Conservation (phyloP, 2,888 invertebrate species). For the Stegophylla sp. region DNA sequence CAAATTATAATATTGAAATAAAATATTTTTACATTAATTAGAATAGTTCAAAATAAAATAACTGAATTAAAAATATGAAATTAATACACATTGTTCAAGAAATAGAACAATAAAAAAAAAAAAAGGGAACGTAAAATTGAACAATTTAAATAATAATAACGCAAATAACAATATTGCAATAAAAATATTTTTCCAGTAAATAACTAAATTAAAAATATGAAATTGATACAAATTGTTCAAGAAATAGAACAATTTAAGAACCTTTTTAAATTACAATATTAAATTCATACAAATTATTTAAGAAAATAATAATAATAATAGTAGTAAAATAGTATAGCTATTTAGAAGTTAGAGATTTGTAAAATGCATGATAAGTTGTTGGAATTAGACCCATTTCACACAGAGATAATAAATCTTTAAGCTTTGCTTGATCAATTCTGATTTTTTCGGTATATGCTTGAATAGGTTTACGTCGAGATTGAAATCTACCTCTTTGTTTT, state of each 20-base stretch:
- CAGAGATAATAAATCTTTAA: neutral
- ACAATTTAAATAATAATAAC: too few relatives aligned
- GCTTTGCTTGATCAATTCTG: neutral
- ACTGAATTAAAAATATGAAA: neutral
- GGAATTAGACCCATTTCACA: constrained; percentile 18
- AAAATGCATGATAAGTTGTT: neutral
- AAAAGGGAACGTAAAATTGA: too few relatives aligned
- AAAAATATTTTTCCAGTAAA: neutral
- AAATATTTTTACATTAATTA: neutral
- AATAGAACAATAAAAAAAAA: too few relatives aligned
- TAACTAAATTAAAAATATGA: neutral
- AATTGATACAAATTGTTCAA: neutral
- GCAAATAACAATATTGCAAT: constrained; percentile 2
- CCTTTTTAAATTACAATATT: too few relatives aligned
- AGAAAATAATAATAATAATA: neutral
- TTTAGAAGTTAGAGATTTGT: neutral
- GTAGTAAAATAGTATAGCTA: neutral
- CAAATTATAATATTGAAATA: neutral
- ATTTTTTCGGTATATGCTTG: constrained; percentile 8
- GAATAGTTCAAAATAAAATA: too few relatives aligned
- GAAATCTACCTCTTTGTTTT: too few relatives aligned
- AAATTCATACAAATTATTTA: neutral
- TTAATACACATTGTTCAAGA: neutral
- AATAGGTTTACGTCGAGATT: too few relatives aligned
- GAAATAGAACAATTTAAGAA: too few relatives aligned